Base-by-base conservation (phyloP, 2,797 vertebrate species). In the Poeciliopsis turneri region DNA sequence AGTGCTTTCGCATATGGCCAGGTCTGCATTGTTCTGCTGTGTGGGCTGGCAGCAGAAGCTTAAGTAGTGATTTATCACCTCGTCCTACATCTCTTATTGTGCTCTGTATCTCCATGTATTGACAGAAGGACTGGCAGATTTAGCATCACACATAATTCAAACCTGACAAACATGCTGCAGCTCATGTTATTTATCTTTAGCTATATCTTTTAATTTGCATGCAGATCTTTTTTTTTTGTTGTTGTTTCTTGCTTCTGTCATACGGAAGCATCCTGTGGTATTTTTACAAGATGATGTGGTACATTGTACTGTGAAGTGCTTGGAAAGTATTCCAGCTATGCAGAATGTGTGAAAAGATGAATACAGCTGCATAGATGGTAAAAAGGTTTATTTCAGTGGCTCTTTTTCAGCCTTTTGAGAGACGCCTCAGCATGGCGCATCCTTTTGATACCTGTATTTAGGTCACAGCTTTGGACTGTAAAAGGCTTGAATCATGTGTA, bases 11-110 rank as follows among this genome's bases (percentile, higher is more conserved):
- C 85, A 89, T 87, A 83, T 86, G 88, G 80, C 84, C 82, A 78
- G 77, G 75, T 84, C 85, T 86, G 76, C 77, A 78, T 91, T 90
- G 86, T 91, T 88, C 74, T 82, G 70, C 89, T 51, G 80, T 86
- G 90, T 93, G 84, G 91, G 91, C 88, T 86, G 88, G 79, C 82
- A 87, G 85, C 88, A 92, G 90, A 91, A 89, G 92, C 89, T 91
- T 90, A 87, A 89, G 84, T 83, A 83, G 73, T 81, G 90, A 89
- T 92, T 93, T 88, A 84, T 93, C 88, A 90, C 88, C 90, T 92
- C 88, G 3, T 93, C 91, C 92, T 90, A 88, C 83, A 33, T 88
- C 80, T 89, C 79, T 75, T 78, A 81, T 89, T 84, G 83, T 88
- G 87, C 76, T 86, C 79, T 80, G 46, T 80, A 74, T 83, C 75